phyloP scores from a whole-genome alignment of 2,888 invertebrate species.

The Acleris laterana region DNA sequence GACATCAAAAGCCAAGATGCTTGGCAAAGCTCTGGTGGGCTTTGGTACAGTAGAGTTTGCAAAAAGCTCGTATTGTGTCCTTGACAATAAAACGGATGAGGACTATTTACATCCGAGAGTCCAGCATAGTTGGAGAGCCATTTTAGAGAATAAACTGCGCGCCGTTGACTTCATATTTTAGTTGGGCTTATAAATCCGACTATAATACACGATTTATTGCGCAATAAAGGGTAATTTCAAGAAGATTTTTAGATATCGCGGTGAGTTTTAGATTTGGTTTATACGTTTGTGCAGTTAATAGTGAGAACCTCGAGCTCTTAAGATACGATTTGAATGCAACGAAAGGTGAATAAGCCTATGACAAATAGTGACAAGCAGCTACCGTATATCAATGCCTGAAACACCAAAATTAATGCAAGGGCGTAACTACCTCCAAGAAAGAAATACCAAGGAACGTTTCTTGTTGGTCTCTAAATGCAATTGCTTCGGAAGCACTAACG shows the following conservation, averaged over 20 bases:
- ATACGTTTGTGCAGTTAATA: too few relatives aligned
- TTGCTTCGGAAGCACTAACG: too few relatives aligned
- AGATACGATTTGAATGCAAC: too few relatives aligned
- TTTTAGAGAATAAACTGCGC: constrained; percentile 35
- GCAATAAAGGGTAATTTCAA: constrained; percentile 20
- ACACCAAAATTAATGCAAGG: too few relatives aligned
- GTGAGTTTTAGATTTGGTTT: constrained; percentile 7
- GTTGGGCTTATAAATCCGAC: constrained; percentile 21
- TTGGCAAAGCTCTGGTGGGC: constrained; percentile 20
- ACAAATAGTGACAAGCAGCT: too few relatives aligned
- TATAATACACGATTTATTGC: constrained; percentile 30
- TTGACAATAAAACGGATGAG: constrained; percentile 36
- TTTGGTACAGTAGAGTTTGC: constrained; percentile 12
- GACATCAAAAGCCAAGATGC: constrained; percentile 19
- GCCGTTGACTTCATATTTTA: constrained; percentile 35
- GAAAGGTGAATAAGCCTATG: too few relatives aligned
- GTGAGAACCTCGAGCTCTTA: too few relatives aligned
- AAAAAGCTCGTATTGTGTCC: constrained; percentile 34
- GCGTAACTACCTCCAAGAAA: too few relatives aligned
- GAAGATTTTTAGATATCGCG: constrained; percentile 3
- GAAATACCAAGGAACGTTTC: too few relatives aligned
- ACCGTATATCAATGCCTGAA: too few relatives aligned
- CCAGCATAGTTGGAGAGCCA: constrained; percentile 22
- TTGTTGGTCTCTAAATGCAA: too few relatives aligned
- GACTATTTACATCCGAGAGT: constrained; percentile 29